Percentiles rank a stretch among this genome's conserved stretches.
Conservation (phyloP, 1,140 invertebrate species). For the Papilio helenus region DNA sequence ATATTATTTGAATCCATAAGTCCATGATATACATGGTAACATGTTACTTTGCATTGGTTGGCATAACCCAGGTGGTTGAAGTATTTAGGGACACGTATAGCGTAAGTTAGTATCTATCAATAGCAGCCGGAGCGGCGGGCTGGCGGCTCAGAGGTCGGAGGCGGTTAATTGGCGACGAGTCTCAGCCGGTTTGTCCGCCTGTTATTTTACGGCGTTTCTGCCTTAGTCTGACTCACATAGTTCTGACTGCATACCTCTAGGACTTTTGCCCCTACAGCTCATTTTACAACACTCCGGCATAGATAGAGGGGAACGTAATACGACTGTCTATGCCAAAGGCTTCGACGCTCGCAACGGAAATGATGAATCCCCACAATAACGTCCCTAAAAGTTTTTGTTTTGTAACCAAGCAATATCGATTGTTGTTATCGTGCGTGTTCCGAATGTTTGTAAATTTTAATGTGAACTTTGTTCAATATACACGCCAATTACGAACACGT, state of each 20-base stretch:
- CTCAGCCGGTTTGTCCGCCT: slow-evolving; percentile 72
- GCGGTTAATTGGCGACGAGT: slow-evolving; percentile 79
- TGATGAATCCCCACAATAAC: slow-evolving; percentile 67
- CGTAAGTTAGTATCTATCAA: slow-evolving; percentile 55
- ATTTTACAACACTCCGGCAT: slow-evolving; percentile 28
- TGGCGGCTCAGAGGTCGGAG: slow-evolving; percentile 67
- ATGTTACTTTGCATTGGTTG: background rate
- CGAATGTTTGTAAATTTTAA: slow-evolving; percentile 27
- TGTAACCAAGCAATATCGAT: slow-evolving; percentile 75
- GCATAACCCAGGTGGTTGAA: background rate
- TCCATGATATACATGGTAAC: background rate
- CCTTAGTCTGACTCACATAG: slow-evolving; percentile 46
- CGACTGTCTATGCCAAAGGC: slow-evolving; percentile 48
- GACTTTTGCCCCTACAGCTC: slow-evolving; percentile 37
- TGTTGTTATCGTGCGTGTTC: slow-evolving; percentile 28
- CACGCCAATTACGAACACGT: background rate
- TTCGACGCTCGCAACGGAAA: slow-evolving; percentile 70
- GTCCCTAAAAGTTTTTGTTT: slow-evolving; percentile 62
- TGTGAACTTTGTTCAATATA: background rate
- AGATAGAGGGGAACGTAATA: slow-evolving; percentile 48
- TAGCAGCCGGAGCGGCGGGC: slow-evolving; percentile 47
- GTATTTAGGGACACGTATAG: slow-evolving; percentile 6
- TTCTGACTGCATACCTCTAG: slow-evolving; percentile 41
- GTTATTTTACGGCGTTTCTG: slow-evolving; percentile 77
- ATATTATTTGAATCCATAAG: background rate